A percentile compares a stretch with the other conserved stretches of the same genome.
phyloP scores from a whole-genome alignment of 2,113 vertebrate genomes.

The Perognathus longimembris region DNA sequence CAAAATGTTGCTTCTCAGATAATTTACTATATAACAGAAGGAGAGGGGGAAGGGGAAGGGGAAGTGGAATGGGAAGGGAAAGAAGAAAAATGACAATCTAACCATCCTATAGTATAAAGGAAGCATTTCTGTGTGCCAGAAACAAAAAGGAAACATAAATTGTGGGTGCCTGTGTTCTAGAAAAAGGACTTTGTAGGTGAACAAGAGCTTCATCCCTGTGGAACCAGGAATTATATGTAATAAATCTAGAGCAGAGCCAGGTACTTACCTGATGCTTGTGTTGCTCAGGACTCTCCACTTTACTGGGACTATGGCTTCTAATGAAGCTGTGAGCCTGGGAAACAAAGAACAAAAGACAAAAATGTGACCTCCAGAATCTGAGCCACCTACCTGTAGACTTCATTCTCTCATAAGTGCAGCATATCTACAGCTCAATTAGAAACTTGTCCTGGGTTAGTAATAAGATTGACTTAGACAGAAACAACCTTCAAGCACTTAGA shows the following conservation, averaged over 20 bases:
- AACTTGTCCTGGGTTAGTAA: neutral
- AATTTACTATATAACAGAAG: no score
- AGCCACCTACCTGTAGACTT: neutral
- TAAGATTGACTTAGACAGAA: neutral
- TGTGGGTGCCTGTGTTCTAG: neutral
- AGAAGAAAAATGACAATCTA: neutral
- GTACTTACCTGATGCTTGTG: constrained; percentile 8
- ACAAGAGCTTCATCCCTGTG: neutral
- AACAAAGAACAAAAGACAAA: neutral
- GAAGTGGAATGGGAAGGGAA: neutral
- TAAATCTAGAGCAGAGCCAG: neutral
- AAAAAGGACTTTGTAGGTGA: neutral
- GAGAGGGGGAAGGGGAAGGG: neutral
- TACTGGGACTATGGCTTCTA: neutral
- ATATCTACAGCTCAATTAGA: neutral
- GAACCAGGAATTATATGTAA: neutral
- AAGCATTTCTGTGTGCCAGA: neutral
- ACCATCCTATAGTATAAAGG: neutral
- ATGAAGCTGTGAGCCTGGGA: neutral
- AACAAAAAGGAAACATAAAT: constrained; percentile 32
- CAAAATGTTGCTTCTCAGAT: no score
- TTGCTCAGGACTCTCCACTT: neutral
- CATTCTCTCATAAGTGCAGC: neutral
- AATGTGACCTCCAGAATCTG: neutral
- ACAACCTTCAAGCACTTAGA: neutral